Evolutionary conservation across 2,113 vertebrate species (phyloP).

Genomic region (Labeo rohita): DNA sequence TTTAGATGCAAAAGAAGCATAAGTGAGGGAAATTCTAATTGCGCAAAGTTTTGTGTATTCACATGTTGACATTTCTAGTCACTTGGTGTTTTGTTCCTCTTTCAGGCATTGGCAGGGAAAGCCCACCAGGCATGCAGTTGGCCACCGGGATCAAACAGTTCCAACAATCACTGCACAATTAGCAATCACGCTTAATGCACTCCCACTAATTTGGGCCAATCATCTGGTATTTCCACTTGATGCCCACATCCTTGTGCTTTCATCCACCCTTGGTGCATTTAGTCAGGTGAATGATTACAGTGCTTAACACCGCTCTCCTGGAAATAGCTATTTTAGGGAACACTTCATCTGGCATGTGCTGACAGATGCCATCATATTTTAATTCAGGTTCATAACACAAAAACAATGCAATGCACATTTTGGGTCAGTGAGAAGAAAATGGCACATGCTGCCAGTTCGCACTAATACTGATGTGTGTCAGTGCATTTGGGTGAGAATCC

Average conservation of each 20-base stretch:
- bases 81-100: background rate
- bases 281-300: conserved; percentile 33
- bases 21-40: background rate
- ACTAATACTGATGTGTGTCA: background rate
- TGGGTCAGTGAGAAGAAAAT: background rate
- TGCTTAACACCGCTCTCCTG: conserved; percentile 13
- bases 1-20: background rate
- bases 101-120: conserved; percentile 2
- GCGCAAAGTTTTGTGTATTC: background rate
- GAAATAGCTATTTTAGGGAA: conserved; percentile 22
- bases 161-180: conserved; percentile 38
- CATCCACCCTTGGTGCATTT: conserved; percentile 33
- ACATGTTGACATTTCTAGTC: background rate
- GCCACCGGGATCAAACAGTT: conserved; percentile 24
- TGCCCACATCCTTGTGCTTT: conserved; percentile 29
- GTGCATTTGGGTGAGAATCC: background rate
- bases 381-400: conserved; percentile 29
- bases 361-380: conserved; percentile 23
- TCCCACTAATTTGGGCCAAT: conserved; percentile 42
- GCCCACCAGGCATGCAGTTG: conserved; percentile 15
- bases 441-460: background rate
- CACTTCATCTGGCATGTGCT: conserved; percentile 42
- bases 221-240: conserved; percentile 45
- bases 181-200: conserved; percentile 42
- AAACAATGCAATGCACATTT: conserved; percentile 7